phyloP scores from a whole-genome alignment of 2,113 vertebrate genomes.

The Psettodes erumei region DNA sequence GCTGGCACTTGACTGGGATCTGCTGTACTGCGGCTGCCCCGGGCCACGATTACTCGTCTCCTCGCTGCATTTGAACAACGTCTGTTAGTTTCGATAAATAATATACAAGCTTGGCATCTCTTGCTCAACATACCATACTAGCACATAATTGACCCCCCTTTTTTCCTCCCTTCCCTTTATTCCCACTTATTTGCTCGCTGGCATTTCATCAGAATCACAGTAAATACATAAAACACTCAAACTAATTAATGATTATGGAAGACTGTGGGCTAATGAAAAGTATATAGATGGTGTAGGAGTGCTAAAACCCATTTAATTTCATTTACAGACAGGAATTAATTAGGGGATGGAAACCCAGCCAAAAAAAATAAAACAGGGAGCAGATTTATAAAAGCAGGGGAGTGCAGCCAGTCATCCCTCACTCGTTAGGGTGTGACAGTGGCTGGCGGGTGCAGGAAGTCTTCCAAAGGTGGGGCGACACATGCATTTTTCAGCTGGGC shows the following conservation, averaged over 20 bases:
- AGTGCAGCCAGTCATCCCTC: constrained; percentile 61
- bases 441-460: constrained; percentile 32
- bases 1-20: constrained; percentile 48
- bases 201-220: constrained; percentile 71
- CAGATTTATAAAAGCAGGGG: constrained; percentile 57
- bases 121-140: constrained; percentile 53
- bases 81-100: constrained; percentile 77
- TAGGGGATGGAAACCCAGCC: constrained; percentile 58
- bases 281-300: constrained; percentile 77
- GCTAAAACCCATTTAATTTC: constrained; percentile 77
- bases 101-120: constrained; percentile 65
- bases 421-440: constrained; percentile 61
- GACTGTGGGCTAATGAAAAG: constrained; percentile 69
- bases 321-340: constrained; percentile 77
- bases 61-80: constrained; percentile 50
- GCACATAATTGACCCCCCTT: constrained; percentile 63
- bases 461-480: constrained; percentile 31
- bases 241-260: constrained; percentile 77
- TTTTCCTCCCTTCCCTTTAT: constrained; percentile 24
- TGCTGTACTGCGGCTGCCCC: constrained; percentile 43
- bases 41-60: constrained; percentile 71
- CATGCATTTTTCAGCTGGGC: constrained; percentile 30
- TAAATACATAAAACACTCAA: constrained; percentile 79
- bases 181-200: constrained; percentile 61
- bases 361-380: constrained; percentile 55